Base-by-base conservation (phyloP, 1,140 invertebrate species). In the Harlomillsia oculata region DNA sequence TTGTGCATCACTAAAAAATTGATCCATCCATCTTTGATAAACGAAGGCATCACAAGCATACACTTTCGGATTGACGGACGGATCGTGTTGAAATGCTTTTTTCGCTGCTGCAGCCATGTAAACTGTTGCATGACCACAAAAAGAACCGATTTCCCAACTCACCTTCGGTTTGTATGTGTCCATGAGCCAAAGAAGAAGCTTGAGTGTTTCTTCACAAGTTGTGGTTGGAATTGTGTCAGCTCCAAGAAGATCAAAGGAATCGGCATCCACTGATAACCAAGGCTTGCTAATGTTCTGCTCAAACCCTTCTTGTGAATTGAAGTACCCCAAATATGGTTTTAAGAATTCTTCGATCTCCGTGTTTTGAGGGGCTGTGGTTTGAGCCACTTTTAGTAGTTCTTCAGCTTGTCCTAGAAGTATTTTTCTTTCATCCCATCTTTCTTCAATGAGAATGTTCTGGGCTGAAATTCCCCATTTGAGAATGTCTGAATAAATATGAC, bases 71-170 rank as follows among this genome's bases (percentile, higher is more conserved):
- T 11, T 8, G 2, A 2, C 23, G 1, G n/a, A 25, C 9, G 36
- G 8, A 3, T 30, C 16, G 14, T 46, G 23, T 29, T 29, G 21
- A n/a, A 25, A 21, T 28, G 5, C 2, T 5, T 46, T 9, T 41
- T 29, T 26, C 16, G 25, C 23, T n/a, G 40, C 40, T n/a, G 30
- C 20, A 5, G 52, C 44, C 41, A 60, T 45, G 5, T 46, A 34
- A 16, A 30, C 28, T 4, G 58, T 60, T 8, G 58, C 40, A 25
- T 60, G 58, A 16, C 58, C 58, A 46, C 54, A 37, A 52, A 52
- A 60, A 16, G 34, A 30, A 0, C 58, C 58, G 29, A 60, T 60
- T 55, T 60, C 58, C 58, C 58, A 60, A 28, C 54, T 60, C 20
- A 46, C 51, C 16, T 20, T 9, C 1, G 58, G 52, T 11, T 39